Percentiles rank a stretch among this genome's conserved stretches.
Conservation (phyloP, 2,888 invertebrate genomes). For the Sesamia inferens region DNA sequence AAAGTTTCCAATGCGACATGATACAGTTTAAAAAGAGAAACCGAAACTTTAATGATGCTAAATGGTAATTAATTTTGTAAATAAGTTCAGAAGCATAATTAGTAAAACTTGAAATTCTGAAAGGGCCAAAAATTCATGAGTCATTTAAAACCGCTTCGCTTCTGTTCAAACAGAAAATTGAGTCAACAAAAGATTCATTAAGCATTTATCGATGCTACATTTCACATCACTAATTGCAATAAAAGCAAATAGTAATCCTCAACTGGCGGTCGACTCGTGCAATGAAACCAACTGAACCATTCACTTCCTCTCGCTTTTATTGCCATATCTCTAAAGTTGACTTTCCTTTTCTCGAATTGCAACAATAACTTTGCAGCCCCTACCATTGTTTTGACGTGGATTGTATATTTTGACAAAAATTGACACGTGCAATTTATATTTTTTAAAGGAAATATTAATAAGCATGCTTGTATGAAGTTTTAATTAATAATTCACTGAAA, state of each 20-base stretch:
- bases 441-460: conserved; percentile 57
- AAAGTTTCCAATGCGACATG: neutral
- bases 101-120: neutral
- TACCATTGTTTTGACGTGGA: conserved; percentile 60
- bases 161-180: conserved; percentile 19
- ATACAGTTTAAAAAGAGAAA: neutral
- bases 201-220: conserved; percentile 47
- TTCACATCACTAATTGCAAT: conserved; percentile 62
- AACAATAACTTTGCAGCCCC: conserved; percentile 28
- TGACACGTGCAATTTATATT: conserved; percentile 61
- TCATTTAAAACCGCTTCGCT: conserved; percentile 12
- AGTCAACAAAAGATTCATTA: conserved; percentile 33
- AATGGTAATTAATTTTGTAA: neutral
- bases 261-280: conserved; percentile 48
- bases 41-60: neutral
- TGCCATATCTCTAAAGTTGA: neutral
- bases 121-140: neutral
- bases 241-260: conserved; percentile 56
- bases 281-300: conserved; percentile 31
- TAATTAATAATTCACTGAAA: conserved; percentile 54
- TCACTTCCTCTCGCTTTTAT: conserved; percentile 32
- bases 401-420: conserved; percentile 66
- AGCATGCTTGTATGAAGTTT: conserved; percentile 38
- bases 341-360: conserved; percentile 19
- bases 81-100: neutral